Conservation (phyloP, 2,797 vertebrate genomes). For the Notoglanidium macrostoma region DNA sequence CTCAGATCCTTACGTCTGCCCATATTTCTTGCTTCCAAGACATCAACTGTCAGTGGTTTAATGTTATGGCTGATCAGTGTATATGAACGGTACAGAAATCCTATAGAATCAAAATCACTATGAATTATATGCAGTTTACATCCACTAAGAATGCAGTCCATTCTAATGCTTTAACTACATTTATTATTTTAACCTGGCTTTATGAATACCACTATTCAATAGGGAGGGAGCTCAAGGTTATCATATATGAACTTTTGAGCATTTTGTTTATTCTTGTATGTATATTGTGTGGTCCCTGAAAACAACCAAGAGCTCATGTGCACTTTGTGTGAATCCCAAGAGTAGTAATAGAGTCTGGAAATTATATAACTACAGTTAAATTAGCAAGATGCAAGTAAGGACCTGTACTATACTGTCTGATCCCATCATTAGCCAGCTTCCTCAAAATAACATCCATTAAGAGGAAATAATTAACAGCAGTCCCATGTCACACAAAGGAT, state of each 20-base stretch:
- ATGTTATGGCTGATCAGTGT: not conserved
- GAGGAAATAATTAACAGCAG: constrained; percentile 41
- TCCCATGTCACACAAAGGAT: constrained; percentile 46
- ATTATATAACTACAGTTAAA: constrained; percentile 14
- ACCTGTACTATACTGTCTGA: not conserved
- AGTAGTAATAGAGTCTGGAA: not conserved
- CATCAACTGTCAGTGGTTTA: no score
- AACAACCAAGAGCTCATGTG: not conserved
- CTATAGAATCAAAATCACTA: not conserved
- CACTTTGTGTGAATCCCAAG: not conserved
- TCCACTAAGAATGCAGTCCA: constrained; percentile 14
- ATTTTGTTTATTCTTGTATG: not conserved
- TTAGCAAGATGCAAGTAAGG: not conserved
- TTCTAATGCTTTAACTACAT: constrained; percentile 29
- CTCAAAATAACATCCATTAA: constrained; percentile 27
- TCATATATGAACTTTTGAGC: not conserved
- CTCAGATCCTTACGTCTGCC: no score
- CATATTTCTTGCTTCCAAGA: no score
- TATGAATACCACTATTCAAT: not conserved
- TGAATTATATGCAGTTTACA: constrained; percentile 32
- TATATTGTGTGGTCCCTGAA: not conserved
- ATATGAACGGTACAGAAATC: not conserved
- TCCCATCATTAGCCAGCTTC: constrained; percentile 23
- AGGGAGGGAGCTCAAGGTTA: not conserved
- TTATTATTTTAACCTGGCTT: not conserved